Evolutionary conservation across 1,140 invertebrate genomes (phyloP), one percentile per base, ranked within the genome.

Genomic region (Nomia melanderi): DNA sequence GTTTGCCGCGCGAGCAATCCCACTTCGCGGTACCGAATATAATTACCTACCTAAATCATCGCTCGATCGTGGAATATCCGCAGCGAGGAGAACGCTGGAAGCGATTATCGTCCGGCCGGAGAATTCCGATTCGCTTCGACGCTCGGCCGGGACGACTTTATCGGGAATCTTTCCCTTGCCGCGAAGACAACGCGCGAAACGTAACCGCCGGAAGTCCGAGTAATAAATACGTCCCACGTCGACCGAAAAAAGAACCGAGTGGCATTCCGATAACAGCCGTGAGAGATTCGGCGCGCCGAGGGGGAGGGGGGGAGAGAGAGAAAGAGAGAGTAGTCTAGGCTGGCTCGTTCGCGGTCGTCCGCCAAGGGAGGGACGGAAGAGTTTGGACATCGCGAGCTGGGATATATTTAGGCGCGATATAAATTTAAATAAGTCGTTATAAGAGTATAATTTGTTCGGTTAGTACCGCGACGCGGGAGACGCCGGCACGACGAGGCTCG

Each of bases 371-470:
- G 17, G n/a, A 23, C n/a, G 8, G n/a, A 14, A 4, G 47, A 41
- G 39, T 29, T 2, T 14, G 17, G 29, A 20, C 12, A 50, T n/a
- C 20, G 44, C 17, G 47, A 25, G 11, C 44, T 36, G n/a, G 29
- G 44, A 67, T 71, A 71, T 57, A 71, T 77, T 79, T 83, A 83
- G 69, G 80, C 73, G 79, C 81, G 66, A 66, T 84, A 83, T 84
- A 84, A 83, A 91, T 91, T 91, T 88, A 90, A 91, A 90, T 91
- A 91, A 89, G 86, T 88, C 84, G 84, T 89, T 90, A 90, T 89
- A 90, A 91, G 41, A 44, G 89, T 89, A 89, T 91, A 91, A 91
- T 91, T 90, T 90, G 88, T 90, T 88, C 88, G 81, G 86, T 84
- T 83, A 80, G 86, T 78, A 76, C 77, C 80, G 65, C 83, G 82